Base-by-base conservation (phyloP, 2,888 invertebrate genomes). In the Autographa pulchrina region DNA sequence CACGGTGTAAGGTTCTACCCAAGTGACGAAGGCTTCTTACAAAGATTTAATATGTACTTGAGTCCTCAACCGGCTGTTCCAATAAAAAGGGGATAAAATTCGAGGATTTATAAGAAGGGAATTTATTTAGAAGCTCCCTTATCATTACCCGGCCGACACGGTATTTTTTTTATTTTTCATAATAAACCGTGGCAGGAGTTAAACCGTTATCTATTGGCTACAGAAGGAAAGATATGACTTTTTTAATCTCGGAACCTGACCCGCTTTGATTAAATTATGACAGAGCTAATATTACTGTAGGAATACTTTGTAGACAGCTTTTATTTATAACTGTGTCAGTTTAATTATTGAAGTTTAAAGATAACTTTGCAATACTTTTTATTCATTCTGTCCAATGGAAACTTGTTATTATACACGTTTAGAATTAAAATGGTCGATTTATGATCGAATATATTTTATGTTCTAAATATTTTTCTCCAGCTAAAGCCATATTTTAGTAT, bases 71-170 rank as follows among this genome's bases (percentile, higher is more conserved):
- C 81, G 73, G 60, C 68, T 69, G 72, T 63, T 73, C 59, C 72
- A 80, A 81, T 81, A 81, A 85, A 84, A 82, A 76, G 54, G 63
- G 77, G 74, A 84, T 86, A 83, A 82, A 84, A 75, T 78, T 76
- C 69, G 41, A 64, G 68, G 66, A 77, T 77, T 84, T 79, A 72
- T 70, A 66, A 70, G 68, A 69, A 80, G 68, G 61, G 66, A 70
- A 83, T 83, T 80, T 85, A 85, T 86, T 84, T 80, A 79, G 72
- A 68, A 67, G 67, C 48, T 60, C 62, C 71, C 80, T 86, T 86
- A 86, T 86, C 86, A 83, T 70, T 76, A 75, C 62, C 70, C 80
- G 82, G 73, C 77, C 80, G 80, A 73, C 72, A 61, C 43, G 43
- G 65, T 68, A 67, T 79, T 72, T 38, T 73, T 70, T 80, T 80